Evolutionary conservation across 2,113 vertebrate genomes (phyloP).

Genomic region (human): GRCh38 chr20:64054501-64055000

Average conservation of each 20-base stretch:
- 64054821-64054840: neutral
- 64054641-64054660: neutral
- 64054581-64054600: neutral
- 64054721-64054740: neutral
- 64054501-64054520: neutral
- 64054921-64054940: no score
- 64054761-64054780: neutral
- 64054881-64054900: no score
- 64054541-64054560: neutral
- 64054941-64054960: no score
- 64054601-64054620: neutral
- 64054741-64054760: neutral
- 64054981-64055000: no score
- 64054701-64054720: neutral
- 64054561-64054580: neutral
- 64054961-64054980: no score
- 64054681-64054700: neutral
- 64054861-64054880: no score
- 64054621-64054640: neutral
- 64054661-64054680: neutral
- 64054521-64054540: fast-evolving
- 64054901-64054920: no score
- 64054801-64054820: neutral
- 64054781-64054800: neutral
- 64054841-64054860: neutral